Base-by-base conservation (phyloP, 64 coral and sea anemone genomes). In the Montipora efflorescens region DNA sequence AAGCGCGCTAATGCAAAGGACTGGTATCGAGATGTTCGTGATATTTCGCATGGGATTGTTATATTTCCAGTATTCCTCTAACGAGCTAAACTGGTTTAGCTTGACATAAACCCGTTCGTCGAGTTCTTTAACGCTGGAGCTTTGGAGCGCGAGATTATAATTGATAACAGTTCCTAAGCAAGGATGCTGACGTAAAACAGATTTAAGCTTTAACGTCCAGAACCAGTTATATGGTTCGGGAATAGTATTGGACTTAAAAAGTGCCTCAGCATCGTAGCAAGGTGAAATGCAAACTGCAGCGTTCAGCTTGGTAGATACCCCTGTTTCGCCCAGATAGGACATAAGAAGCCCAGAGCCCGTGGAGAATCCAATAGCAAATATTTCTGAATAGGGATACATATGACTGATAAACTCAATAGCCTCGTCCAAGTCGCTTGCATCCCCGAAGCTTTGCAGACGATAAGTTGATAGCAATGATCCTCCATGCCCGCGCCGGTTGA, bases 271-370 rank as follows among this genome's bases (percentile, higher is more conserved):
- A 77, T 99, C 98, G 55, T 95, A 99, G 86, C 95, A 89, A 10
- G 98, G 98, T 13, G 98, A 99, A 47, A 99, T 95, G n/a, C 98
- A 99, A 55, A 99, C 98, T 7, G 89, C 98, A 1, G 92, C 92
- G 9, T 66, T 87, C 5, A 99, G 58, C 57, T 77, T 78, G 3
- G 76, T 76, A 3, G 92, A 82, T 0, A 25, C 36, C 5, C 95
- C 84, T 13, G 89, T 20, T n/a, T 96, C 87, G 25, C 95, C 98
- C 18, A 99, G 53, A 36, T 99, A 99, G 4, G 95, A 96, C 19
- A 99, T 81, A 0, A 99, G 74, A 19, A 99, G 79, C 2, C 92
- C 95, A 20, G 95, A 91, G 0, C 98, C 98, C 4, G 95, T 78
- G 46, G 98, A 99, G 48, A 82, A 90, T 9, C 88, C 92, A 21